phyloP scores from a whole-genome alignment of 1,140 invertebrate species.

The Oedothorax gibbosus region DNA sequence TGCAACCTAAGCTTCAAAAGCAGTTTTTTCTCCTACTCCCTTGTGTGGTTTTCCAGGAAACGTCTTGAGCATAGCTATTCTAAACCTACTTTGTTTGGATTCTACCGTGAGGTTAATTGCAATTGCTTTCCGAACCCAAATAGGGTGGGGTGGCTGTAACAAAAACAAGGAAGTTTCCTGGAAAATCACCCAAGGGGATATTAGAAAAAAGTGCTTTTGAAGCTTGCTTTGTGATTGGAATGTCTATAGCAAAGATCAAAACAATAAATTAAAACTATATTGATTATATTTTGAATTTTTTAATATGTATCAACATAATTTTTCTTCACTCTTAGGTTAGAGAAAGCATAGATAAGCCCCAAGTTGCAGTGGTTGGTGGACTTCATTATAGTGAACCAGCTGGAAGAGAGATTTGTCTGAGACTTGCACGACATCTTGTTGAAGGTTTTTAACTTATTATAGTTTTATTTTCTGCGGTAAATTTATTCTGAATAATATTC shows the following conservation, averaged over 20 bases:
- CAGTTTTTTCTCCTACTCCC: too few species aligned
- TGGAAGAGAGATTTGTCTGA: slow-evolving; percentile 84
- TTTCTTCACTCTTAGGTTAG: slow-evolving; percentile 20
- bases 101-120: too few species aligned
- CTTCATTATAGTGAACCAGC: slow-evolving; percentile 85
- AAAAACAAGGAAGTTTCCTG: too few species aligned
- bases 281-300: not conserved
- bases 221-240: too few species aligned
- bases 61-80: too few species aligned
- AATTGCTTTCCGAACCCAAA: too few species aligned
- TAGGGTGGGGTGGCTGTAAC: too few species aligned
- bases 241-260: not conserved
- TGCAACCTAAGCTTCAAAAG: too few species aligned
- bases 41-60: too few species aligned
- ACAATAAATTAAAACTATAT: not conserved
- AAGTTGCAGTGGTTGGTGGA: slow-evolving; percentile 85
- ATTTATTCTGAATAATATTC: not conserved
- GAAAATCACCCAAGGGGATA: not conserved
- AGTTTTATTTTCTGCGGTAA: not conserved
- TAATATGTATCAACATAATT: not conserved
- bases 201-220: not conserved
- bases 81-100: too few species aligned
- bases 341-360: slow-evolving; percentile 62
- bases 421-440: slow-evolving; percentile 84
- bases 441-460: slow-evolving; percentile 66